These are phyloP conservation scores for Cairina moschata DNA, from an alignment of 2,113 vertebrate genomes.

Conservation along the genomic window DNA sequence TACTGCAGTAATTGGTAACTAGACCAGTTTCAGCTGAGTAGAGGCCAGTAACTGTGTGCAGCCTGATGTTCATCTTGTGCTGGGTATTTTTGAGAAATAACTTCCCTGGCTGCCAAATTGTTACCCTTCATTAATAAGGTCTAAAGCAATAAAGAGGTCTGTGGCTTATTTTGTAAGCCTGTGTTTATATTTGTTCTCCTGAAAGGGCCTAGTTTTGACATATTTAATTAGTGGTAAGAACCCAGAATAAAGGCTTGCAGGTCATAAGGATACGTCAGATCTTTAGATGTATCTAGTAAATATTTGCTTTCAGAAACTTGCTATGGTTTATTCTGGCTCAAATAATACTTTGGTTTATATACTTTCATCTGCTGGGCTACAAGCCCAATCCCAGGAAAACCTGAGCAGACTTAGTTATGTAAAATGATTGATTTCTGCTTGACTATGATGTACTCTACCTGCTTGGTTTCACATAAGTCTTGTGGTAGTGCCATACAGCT, in stretches of 20 bases:
- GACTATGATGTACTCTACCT: background rate
- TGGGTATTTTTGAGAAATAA: background rate
- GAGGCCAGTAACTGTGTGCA: background rate
- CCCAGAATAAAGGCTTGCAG: background rate
- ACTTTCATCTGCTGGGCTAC: background rate
- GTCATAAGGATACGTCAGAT: background rate
- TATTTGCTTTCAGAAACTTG: slow-evolving; percentile 1
- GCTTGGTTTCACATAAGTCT: background rate
- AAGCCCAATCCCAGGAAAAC: background rate
- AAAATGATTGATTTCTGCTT: background rate
- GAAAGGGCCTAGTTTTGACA: background rate
- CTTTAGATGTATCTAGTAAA: background rate
- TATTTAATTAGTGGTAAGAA: background rate
- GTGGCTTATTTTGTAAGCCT: background rate
- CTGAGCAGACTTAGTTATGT: background rate
- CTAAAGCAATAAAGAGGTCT: background rate
- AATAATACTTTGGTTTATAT: background rate
- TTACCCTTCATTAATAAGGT: background rate
- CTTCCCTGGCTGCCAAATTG: background rate
- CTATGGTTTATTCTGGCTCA: background rate
- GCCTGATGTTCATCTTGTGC: background rate
- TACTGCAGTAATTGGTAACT: background rate
- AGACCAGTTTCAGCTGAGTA: background rate
- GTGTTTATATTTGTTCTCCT: background rate
- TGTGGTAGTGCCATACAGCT: background rate